Evolutionary conservation across 2,113 vertebrate genomes (phyloP).

Genomic region (Arenaria interpres): DNA sequence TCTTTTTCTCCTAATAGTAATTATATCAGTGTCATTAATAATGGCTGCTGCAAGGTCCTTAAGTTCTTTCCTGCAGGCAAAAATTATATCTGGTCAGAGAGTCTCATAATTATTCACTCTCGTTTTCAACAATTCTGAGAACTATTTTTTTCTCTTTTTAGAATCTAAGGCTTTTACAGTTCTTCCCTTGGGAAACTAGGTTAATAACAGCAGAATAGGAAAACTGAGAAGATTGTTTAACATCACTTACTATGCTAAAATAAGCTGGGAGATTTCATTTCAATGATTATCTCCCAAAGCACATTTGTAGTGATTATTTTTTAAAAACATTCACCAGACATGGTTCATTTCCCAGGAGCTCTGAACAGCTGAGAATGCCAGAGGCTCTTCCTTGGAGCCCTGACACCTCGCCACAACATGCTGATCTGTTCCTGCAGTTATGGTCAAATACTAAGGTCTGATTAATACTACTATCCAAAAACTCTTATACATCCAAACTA

Average conservation of each 20-base stretch:
- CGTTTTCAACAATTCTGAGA: conserved; percentile 47
- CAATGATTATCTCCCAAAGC: conserved; percentile 63
- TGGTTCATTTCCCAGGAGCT: conserved; percentile 47
- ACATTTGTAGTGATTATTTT: conserved; percentile 59
- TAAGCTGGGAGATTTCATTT: conserved; percentile 42
- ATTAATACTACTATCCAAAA: not conserved
- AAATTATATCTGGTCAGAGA: conserved; percentile 62
- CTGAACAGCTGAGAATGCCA: not conserved
- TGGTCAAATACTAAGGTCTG: not conserved
- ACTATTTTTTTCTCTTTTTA: conserved; percentile 8
- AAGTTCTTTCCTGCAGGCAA: conserved; percentile 52
- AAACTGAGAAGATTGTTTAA: conserved; percentile 67
- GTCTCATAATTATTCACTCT: conserved; percentile 62
- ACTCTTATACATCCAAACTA: not conserved
- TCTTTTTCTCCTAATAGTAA: conserved; percentile 63
- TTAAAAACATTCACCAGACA: conserved; percentile 30
- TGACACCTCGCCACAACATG: not conserved
- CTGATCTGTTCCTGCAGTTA: not conserved
- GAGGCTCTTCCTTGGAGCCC: not conserved
- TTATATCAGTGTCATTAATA: conserved; percentile 69
- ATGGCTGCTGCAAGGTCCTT: conserved; percentile 38
- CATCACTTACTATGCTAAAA: conserved; percentile 59
- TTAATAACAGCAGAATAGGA: conserved; percentile 64
- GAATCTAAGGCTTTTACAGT: conserved; percentile 41
- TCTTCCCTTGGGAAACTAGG: conserved; percentile 50